Base-by-base conservation (phyloP, 1,140 invertebrate genomes). In the Brachionus asplanchnoidis region DNA sequence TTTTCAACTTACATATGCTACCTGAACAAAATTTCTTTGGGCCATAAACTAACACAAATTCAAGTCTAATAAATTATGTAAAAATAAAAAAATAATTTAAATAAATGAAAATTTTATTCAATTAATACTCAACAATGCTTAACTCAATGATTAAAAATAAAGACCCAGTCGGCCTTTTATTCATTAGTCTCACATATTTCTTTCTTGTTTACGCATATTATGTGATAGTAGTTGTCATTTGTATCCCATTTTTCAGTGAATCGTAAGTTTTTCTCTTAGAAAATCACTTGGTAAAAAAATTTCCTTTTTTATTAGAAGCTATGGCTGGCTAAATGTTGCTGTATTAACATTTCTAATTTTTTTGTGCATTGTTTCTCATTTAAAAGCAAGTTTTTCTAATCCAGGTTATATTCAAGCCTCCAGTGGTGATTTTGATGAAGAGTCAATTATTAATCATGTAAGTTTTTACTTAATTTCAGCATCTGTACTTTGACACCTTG, bases 171-270 rank as follows among this genome's bases (percentile, higher is more conserved):
- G 73, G 73, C 26, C 40, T 77, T 14, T 46, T 36, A 3, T 46
- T 77, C 11, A 50, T 9, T 26, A 46, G 40, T 50, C 26, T 50
- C 23, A 77, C 73, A 23, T 77, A 77, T 50, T 46, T 77, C 1
- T 77, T 77, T 77, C 42, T 77, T 26, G 8, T 77, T 26, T 77
- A 77, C n/a, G 73, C 73, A 26, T 77, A 77, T 32, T 77, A 50
- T 50, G 73, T 77, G 20, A 26, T 77, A 50, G 46, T 77, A 32
- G 44, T 20, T 26, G 44, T 77, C 7, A 26, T 77, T 26, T 44
- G 42, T 17, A 26, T 77, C 42, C 73, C 73, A 11, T 77, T 77
- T 26, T 50, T 77, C 20, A 50, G 46, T 77, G 42, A 77, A 50
- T 26, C 73, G 73, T 77, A 77, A 77, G 14, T 50, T 50, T n/a